Base-by-base conservation (phyloP, 30 jellyfish, hydroid and myxozoan species). In the Mastigias papua region DNA sequence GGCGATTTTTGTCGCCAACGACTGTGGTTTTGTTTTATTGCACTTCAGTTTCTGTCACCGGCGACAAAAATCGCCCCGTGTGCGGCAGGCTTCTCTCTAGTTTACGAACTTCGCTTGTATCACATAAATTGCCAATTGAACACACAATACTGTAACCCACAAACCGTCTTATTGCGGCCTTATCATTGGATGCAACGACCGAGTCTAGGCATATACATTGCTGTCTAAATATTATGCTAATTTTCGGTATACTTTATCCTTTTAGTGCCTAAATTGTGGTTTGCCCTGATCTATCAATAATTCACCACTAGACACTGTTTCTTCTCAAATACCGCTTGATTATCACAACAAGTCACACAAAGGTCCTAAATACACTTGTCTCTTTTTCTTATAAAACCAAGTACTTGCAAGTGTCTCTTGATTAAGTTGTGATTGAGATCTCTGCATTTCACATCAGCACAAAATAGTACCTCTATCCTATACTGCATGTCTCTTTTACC, bases 141-240 rank as follows among this genome's bases (percentile, higher is more conserved):
- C 13, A 4, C 67, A 54, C 67, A 54, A 21, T 2, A 54, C 1
- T n/a, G 34, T 17, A 4, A 1, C n/a, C 74, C 35, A 63, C 74
- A 20, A 63, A 2, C 35, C 26, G 20, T 11, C 42, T 63, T 63
- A 63, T 63, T 63, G 74, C 23, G 21, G 74, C 74, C 21, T 2
- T 27, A 63, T 27, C 74, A 30, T 50, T 48, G 6, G 64, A 27
- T 78, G 78, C 42, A 33, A 27, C 26, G 62, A 63, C 30, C 57
- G 22, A 30, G 58, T 78, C 31, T 22, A 66, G 29, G 64, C 64
- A 42, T 11, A 25, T 27, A 42, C 29, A 15, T 61, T 58, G 73
- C 63, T 85, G 94, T 85, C 94, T 85, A 81, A 32, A 58, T 60
- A 26, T 51, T 75, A 85, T 85, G 94, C 94, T 17, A 75, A 85